Base-by-base conservation (phyloP, 92 coral and sea anemone genomes). In the Paramuricea clavata region DNA sequence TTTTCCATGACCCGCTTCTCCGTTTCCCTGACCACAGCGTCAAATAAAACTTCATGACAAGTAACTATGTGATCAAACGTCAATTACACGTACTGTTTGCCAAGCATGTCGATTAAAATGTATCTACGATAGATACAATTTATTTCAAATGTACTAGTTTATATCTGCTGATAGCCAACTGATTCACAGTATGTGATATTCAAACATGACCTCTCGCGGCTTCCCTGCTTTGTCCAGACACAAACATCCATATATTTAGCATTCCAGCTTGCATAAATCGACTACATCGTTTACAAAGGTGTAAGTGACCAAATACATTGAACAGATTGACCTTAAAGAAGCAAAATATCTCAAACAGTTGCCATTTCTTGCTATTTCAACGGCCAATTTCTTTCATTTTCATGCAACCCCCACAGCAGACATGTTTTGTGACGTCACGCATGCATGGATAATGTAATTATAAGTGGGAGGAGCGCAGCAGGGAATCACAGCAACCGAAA, bases 141-240 rank as follows among this genome's bases (percentile, higher is more conserved):
- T 65, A 65, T 65, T 65, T 49, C 3, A 74, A 44, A 34, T 30
- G 10, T 42, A 17, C 67, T 26, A 12, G 27, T 17, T 47, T 70
- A 31, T 42, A 1, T 73, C 56, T 21, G 32, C 79, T 73, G 57
- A 73, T 49, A 49, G 23, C 82, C 44, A 28, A 15, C 43, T 49
- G 68, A 49, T 27, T 76, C 68, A 36, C 82, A 12, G 82, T 54
- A 42, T 50, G 82, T 28, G 15, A 42, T 76, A 72, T 72, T 17
- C 52, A 72, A 72, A 59, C 73, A 79, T 79, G 72, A 79, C 54
- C 84, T 49, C 68, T 52, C 47, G 39, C 41, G n/a, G 82, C 67
- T 1, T 52, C 27, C 17, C 28, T 54, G 60, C 81, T 49, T 49
- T 44, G 31, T 28, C 47, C 81, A 28, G 23, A 47, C 31, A 12